Evolutionary conservation across 2,888 invertebrate genomes (phyloP).

Genomic region (Cremastobaeus sp.): DNA sequence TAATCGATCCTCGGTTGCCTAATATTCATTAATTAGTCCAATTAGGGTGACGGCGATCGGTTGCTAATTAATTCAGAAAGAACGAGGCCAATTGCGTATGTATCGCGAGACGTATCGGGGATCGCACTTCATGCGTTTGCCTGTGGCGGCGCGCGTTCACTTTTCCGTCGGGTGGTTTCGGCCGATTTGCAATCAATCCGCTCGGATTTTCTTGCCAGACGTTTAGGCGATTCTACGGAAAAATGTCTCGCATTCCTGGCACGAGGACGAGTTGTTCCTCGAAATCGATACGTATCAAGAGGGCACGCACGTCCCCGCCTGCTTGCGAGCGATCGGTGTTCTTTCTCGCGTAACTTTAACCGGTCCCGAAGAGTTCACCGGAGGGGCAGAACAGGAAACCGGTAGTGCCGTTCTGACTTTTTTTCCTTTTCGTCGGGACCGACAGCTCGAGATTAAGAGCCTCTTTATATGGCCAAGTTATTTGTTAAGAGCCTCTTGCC

Average conservation of each 20-base stretch:
- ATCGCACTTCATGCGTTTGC: constrained; percentile 23
- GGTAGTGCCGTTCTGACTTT: constrained; percentile 51
- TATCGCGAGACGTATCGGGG: constrained; percentile 52
- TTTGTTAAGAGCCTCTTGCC: constrained; percentile 65
- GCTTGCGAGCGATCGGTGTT: constrained; percentile 43
- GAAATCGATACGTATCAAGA: constrained; percentile 47
- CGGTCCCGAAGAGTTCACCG: constrained; percentile 42
- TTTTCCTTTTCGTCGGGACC: constrained; percentile 41
- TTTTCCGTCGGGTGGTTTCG: constrained; percentile 3
- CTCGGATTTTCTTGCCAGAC: constrained; percentile 29
- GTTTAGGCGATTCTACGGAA: constrained; percentile 21
- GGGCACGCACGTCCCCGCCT: constrained; percentile 26
- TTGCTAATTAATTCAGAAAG: constrained; percentile 62
- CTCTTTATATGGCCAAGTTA: constrained; percentile 67
- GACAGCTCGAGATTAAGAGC: constrained; percentile 65
- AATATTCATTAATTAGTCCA: constrained; percentile 64
- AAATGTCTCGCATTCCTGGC: constrained; percentile 43
- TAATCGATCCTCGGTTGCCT: constrained; percentile 51
- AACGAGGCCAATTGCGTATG: constrained; percentile 44
- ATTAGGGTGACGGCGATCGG: constrained; percentile 64
- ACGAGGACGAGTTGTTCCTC: constrained; percentile 35
- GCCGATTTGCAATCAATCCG: constrained; percentile 16
- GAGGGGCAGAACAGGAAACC: constrained; percentile 49
- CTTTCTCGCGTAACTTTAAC: constrained; percentile 55
- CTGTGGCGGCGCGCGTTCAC: neutral